phyloP scores from a whole-genome alignment of 1,140 invertebrate species.

The Macrobrachium nipponense region DNA sequence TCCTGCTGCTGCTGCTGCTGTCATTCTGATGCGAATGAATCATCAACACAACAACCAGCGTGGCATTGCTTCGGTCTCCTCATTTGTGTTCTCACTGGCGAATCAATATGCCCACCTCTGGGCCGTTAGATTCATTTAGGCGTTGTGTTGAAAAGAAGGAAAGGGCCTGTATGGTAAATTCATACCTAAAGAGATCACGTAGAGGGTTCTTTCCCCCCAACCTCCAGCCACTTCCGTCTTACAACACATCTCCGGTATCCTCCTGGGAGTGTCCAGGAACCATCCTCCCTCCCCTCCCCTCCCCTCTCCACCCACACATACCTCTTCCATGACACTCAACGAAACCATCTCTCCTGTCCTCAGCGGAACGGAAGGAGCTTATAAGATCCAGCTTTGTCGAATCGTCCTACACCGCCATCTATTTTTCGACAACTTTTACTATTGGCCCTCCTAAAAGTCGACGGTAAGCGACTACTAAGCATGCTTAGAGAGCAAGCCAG shows the following conservation, averaged over 20 bases:
- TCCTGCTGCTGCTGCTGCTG: too few species aligned
- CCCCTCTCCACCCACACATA: conserved; percentile 26
- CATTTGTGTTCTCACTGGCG: too few species aligned
- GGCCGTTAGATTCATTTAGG: too few species aligned
- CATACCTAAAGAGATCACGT: not conserved
- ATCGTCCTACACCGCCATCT: not conserved
- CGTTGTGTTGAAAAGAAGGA: not conserved
- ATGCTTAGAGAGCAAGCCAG: not conserved
- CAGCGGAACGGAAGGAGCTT: too few species aligned
- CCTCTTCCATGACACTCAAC: conserved; percentile 42
- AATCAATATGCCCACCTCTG: too few species aligned
- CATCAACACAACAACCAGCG: too few species aligned
- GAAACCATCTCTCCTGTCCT: not conserved
- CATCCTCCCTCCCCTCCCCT: conserved; percentile 33
- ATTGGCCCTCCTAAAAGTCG: not conserved
- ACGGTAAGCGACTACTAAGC: not conserved
- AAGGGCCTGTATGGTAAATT: too few species aligned
- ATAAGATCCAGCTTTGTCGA: too few species aligned
- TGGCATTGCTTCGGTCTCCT: too few species aligned
- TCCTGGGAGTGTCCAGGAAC: not conserved
- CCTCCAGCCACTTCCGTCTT: conserved; percentile 54
- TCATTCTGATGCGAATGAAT: too few species aligned
- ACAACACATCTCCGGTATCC: conserved; percentile 52
- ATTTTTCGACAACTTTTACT: not conserved
- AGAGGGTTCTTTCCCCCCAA: not conserved